A percentile compares a stretch with the other conserved stretches of the same genome.
phyloP scores from a whole-genome alignment of 2,797 vertebrate genomes.

The Poeciliopsis turneri region DNA sequence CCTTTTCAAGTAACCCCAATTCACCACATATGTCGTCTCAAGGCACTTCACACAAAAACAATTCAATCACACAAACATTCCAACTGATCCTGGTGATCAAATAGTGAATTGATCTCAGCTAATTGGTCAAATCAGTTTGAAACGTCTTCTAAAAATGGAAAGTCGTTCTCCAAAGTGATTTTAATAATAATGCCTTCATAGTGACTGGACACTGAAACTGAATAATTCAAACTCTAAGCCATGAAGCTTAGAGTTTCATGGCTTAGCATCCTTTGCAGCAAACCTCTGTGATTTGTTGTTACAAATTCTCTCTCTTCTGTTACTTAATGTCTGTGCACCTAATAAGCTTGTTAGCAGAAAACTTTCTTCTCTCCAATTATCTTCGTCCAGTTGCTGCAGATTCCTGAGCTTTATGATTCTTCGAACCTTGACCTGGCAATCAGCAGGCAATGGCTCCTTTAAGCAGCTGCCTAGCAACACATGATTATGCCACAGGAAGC shows the following conservation, averaged over 20 bases:
- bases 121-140: no score
- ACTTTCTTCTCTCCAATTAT: constrained; percentile 1
- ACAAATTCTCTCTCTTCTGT: not conserved
- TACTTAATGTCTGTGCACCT: not conserved
- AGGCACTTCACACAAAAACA: no score
- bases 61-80: no score
- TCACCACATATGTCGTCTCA: no score
- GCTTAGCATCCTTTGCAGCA: not conserved
- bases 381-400: not conserved
- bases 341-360: not conserved
- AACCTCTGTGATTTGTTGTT: not conserved
- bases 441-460: constrained; percentile 1
- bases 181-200: not conserved
- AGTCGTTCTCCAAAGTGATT: not conserved
- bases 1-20: no score
- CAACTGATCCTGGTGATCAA: no score
- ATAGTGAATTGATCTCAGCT: no score
- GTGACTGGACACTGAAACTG: not conserved
- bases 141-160: not conserved
- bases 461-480: constrained; percentile 7
- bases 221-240: not conserved
- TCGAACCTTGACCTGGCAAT: not conserved
- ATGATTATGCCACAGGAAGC: not conserved
- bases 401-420: not conserved
- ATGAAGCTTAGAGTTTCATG: not conserved